These are phyloP conservation scores for Cryptotis parvus DNA, from an alignment of 2,113 vertebrate genomes.

Conservation along the genomic window DNA sequence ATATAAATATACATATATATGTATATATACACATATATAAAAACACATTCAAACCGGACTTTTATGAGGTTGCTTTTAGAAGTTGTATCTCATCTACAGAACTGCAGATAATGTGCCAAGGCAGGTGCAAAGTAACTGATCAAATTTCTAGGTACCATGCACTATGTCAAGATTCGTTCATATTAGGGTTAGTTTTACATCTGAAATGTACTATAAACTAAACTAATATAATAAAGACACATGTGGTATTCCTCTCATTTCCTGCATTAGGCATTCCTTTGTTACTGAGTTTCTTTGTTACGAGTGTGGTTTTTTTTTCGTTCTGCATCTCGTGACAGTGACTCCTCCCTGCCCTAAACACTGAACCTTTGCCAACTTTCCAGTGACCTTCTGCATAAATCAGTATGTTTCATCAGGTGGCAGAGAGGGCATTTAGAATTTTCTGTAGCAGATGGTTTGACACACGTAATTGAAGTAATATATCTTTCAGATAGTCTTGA, in stretches of 20 bases:
- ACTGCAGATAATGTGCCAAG: slow-evolving; percentile 32
- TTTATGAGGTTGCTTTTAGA: slow-evolving; percentile 24
- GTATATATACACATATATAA: not conserved
- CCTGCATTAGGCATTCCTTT: not conserved
- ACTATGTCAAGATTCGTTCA: slow-evolving; percentile 70
- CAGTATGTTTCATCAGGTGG: slow-evolving; percentile 36
- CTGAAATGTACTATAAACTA: slow-evolving; percentile 38
- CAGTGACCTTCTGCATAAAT: slow-evolving; percentile 54
- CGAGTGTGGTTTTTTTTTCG: slow-evolving; percentile 26
- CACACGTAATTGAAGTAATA: slow-evolving; percentile 63
- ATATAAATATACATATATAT: too few relatives aligned
- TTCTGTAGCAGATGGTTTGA: slow-evolving; percentile 59
- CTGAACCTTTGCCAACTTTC: slow-evolving; percentile 59
- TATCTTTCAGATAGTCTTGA: slow-evolving; percentile 59
- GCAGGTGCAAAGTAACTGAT: slow-evolving; percentile 38
- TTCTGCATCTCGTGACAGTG: slow-evolving; percentile 36
- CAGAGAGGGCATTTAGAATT: slow-evolving; percentile 30
- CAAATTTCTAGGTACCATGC: slow-evolving; percentile 13
- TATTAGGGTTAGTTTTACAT: slow-evolving; percentile 29
- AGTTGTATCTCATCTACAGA: not conserved
- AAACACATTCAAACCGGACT: not conserved
- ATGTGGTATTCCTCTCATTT: not conserved
- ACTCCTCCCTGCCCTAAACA: not conserved
- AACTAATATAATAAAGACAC: slow-evolving; percentile 63
- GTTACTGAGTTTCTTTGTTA: too few relatives aligned